These are phyloP conservation scores for Plagodis dolabraria DNA, from an alignment of 2,888 invertebrate genomes.

Conservation along the genomic window DNA sequence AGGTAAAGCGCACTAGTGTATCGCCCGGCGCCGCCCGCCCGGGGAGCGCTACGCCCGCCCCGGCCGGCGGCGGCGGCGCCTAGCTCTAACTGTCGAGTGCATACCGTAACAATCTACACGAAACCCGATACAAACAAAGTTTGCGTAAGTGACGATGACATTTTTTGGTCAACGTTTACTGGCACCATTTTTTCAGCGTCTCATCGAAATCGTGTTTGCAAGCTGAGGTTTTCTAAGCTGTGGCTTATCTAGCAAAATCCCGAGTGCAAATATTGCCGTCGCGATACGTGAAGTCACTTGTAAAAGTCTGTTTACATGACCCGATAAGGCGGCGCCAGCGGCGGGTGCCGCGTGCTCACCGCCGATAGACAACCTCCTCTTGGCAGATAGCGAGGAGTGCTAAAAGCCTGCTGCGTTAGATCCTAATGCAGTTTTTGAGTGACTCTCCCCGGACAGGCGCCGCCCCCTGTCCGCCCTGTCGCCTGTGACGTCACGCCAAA, in stretches of 20 bases:
- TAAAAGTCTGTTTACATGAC: conserved; percentile 73
- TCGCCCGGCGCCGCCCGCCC: conserved; percentile 59
- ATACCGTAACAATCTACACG: conserved; percentile 46
- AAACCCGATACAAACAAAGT: conserved; percentile 56
- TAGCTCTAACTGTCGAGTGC: conserved; percentile 25
- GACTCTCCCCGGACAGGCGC: conserved; percentile 64
- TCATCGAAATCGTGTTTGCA: conserved; percentile 46
- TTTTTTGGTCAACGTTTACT: conserved; percentile 34
- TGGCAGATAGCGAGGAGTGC: conserved; percentile 66
- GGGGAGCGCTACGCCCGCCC: conserved; percentile 38
- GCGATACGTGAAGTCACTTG: conserved; percentile 73
- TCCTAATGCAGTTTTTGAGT: conserved; percentile 63
- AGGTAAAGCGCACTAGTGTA: conserved; percentile 53
- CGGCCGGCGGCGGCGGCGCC: conserved; percentile 29
- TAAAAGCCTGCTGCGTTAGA: conserved; percentile 77
- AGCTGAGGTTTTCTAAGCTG: conserved; percentile 43
- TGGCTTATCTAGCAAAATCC: conserved; percentile 72
- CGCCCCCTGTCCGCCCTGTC: conserved; percentile 79
- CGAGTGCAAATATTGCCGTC: conserved; percentile 68
- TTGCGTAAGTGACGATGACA: conserved; percentile 50
- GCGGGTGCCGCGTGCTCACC: conserved; percentile 65
- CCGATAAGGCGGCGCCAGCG: conserved; percentile 82
- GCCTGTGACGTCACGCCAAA: conserved; percentile 78
- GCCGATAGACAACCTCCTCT: conserved; percentile 66
- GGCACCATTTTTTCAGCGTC: conserved; percentile 44